phyloP scores from a whole-genome alignment of 2,888 invertebrate species.

The Parnassius apollo region DNA sequence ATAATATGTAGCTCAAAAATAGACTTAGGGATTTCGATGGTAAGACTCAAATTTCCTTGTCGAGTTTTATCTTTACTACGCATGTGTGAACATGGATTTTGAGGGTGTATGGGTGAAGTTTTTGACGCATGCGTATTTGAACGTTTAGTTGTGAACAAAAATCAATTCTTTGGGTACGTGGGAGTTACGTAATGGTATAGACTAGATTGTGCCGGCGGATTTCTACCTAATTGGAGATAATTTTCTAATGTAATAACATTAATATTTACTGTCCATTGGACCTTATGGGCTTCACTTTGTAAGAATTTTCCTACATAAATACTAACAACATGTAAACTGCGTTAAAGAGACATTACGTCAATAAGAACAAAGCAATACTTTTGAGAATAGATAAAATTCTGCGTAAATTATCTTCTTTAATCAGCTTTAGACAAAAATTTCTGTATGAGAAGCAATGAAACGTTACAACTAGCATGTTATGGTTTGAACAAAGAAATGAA shows the following conservation, averaged over 20 bases:
- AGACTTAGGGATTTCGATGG: slow-evolving; percentile 22
- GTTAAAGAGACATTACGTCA: too few relatives aligned
- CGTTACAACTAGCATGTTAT: too few relatives aligned
- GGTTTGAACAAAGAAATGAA: too few relatives aligned
- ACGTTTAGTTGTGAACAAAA: slow-evolving; percentile 62
- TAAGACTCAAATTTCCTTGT: slow-evolving; percentile 39
- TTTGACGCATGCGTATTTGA: slow-evolving; percentile 65
- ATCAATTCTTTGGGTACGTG: slow-evolving; percentile 74
- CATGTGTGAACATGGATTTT: slow-evolving; percentile 46
- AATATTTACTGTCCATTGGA: slow-evolving; percentile 18
- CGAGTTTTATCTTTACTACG: slow-evolving; percentile 30
- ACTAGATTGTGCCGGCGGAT: slow-evolving; percentile 57
- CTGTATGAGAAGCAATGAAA: too few relatives aligned
- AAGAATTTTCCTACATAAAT: too few relatives aligned
- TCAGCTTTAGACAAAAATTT: too few relatives aligned
- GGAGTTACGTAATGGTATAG: slow-evolving; percentile 73
- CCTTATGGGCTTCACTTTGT: not conserved
- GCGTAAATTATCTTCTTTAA: too few relatives aligned
- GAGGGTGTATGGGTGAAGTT: slow-evolving; percentile 54
- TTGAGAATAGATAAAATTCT: too few relatives aligned
- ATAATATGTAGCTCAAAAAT: slow-evolving; percentile 26
- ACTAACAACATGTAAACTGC: too few relatives aligned
- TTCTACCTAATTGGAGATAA: slow-evolving; percentile 57
- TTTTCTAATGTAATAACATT: slow-evolving; percentile 38
- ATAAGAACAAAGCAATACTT: too few relatives aligned